These are phyloP conservation scores for Aurelia coerulea DNA, from an alignment of 30 jellyfish, hydroid and myxozoan species.

Conservation along the genomic window DNA sequence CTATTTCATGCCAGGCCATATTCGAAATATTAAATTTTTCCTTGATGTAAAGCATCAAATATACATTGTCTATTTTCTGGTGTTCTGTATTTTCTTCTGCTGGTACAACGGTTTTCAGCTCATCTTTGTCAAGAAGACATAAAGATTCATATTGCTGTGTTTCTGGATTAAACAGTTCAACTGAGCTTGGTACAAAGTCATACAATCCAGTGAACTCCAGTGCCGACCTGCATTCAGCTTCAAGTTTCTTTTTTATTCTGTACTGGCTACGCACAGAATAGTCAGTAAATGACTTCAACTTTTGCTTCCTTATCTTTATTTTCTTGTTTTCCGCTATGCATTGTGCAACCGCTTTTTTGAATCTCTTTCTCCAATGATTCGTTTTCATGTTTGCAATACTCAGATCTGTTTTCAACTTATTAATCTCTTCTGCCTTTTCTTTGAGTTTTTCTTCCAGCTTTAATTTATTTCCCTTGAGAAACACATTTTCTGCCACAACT, in stretches of 20 bases:
- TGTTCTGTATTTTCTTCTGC: too few species aligned
- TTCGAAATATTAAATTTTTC: too few species aligned
- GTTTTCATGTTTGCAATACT: not conserved
- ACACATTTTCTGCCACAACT: not conserved
- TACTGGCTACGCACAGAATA: slow-evolving; percentile 11
- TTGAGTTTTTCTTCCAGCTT: not conserved
- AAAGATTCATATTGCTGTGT: too few species aligned
- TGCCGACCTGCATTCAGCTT: slow-evolving; percentile 10
- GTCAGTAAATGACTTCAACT: slow-evolving; percentile 2
- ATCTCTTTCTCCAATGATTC: not conserved
- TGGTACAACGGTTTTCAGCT: too few species aligned
- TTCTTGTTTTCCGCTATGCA: not conserved
- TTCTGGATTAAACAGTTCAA: too few species aligned
- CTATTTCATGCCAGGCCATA: too few species aligned
- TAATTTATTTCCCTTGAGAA: not conserved
- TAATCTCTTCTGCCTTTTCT: not conserved
- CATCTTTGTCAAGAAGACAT: too few species aligned
- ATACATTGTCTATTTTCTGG: too few species aligned
- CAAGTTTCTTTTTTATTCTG: not conserved
- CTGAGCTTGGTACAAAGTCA: slow-evolving; percentile 19
- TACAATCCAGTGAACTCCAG: not conserved
- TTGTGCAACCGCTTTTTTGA: not conserved
- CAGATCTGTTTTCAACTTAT: not conserved
- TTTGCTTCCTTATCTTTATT: not conserved
- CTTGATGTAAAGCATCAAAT: too few species aligned